Evolutionary conservation across 64 coral and sea anemone species (phyloP).

Genomic region (Dendrophyllia cribrosa): DNA sequence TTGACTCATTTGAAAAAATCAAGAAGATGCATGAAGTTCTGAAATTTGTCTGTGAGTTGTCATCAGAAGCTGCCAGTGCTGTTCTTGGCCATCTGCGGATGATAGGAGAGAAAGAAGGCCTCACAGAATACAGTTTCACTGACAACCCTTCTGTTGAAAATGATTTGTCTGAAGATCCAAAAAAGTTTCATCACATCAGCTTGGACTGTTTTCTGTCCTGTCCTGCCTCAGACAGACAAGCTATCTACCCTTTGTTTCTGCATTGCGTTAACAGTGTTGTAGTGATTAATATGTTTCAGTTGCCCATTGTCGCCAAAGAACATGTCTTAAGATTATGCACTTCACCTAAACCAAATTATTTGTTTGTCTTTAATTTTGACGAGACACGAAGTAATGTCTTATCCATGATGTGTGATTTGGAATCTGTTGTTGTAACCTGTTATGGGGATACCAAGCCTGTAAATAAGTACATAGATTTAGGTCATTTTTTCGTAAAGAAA

Average conservation of each 20-base stretch:
- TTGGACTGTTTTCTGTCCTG: neutral
- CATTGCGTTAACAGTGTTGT: neutral
- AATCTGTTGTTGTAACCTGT: neutral
- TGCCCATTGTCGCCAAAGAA: neutral
- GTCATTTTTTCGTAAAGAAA: neutral
- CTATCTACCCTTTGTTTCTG: neutral
- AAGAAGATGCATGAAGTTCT: slow-evolving; percentile 2
- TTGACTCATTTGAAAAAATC: neutral
- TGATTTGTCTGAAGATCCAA: neutral
- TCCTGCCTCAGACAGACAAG: neutral
- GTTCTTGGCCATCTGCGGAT: neutral
- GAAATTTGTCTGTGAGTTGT: slow-evolving; percentile 24
- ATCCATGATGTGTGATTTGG: neutral
- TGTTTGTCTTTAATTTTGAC: no score
- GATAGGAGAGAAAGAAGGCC: slow-evolving; percentile 8
- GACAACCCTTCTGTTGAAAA: neutral
- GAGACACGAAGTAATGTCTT: no score
- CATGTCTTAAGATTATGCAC: neutral
- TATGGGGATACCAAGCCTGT: neutral
- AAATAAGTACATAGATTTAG: neutral
- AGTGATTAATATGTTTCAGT: neutral
- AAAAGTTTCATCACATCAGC: neutral
- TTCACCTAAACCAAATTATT: neutral
- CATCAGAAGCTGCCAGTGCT: neutral
- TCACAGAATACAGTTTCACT: neutral